Evolutionary conservation across 2,888 invertebrate species (phyloP), one percentile per base, ranked within the genome.

Genomic region (Steinernema carpocapsae): DNA sequence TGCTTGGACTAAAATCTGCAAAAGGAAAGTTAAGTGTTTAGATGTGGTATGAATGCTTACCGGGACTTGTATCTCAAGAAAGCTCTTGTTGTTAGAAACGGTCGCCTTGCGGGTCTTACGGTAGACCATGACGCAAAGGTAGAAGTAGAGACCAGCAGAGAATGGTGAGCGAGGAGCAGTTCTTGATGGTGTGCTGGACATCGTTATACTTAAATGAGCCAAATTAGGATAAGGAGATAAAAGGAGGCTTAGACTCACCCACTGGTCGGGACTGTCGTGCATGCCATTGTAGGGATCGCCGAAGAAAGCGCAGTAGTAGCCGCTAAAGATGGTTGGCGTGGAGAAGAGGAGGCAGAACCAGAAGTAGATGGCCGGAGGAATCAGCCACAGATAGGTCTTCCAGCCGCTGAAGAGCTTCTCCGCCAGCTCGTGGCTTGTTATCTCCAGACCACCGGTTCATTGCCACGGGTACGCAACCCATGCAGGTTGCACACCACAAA

Each of bases 71-170:
- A 52, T 52, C 24, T 22, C 22, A n/a, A 17, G 14, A 32, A 70
- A 70, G 70, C 29, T 42, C n/a, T 14, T 14, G 32, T 70, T 32
- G 12, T 32, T 32, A 32, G 32, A 14, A 17, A 14, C 70, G n/a
- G 10, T 42, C 70, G 26, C 1, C n/a, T 7, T 24, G 1, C 70
- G 32, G 32, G 70, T 70, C 70, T 70, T 70, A 19, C 24, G 19
- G 52, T 52, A 72, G 12, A 72, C 19, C 24, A 32, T 48, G 52
- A 72, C n/a, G 42, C 72, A 72, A 32, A 72, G 51, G 56, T 42
- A 52, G 29, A 51, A 56, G 42, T 72, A 72, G n/a, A 51, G 29
- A 22, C 37, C 46, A 32, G 52, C 24, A 29, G 29, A 72, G 52
- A 0, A 56, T 26, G 0, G 56, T 72, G 10, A 72, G 29, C 1